Evolutionary conservation across 2,888 invertebrate species (phyloP), one percentile per base, ranked within the genome.

Genomic region (Ichneumoninae sp.): DNA sequence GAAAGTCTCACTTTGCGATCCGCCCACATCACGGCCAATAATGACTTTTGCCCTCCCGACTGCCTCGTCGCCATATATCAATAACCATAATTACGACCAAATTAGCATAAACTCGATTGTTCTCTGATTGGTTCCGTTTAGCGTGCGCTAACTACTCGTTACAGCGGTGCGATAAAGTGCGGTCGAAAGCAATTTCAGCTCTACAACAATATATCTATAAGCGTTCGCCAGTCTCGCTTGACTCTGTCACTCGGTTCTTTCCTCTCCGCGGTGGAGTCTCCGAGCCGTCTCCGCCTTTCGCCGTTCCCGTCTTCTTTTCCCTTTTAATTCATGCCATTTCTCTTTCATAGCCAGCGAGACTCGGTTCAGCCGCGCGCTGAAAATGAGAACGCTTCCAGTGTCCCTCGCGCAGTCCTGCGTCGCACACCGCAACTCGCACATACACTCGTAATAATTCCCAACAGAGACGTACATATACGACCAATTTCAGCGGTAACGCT

Each of bases 21-120:
- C 30, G 22, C 0, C 0, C 26, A 3, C 13, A 5, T 16, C 22
- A 16, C 3, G 4, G 10, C 13, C 60, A 26, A 13, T 60, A 30
- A 60, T 30, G 26, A 5, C 30, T 30, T 16, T 30, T 30, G 7
- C 22, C 30, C 60, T 16, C 16, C 13, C 60, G 3, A 60, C 60
- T 13, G n/a, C 26, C 26, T 1, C 57, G 4, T 13, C 26, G 57
- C 26, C 3, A 26, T 26, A 30, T 63, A 74, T 47, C 16, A 44
- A 3, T 19, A 33, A 33, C 40, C 40, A 40, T 22, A 22, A 10
- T 30, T 13, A 10, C 50, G n/a, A n/a, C 83, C 77, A 82, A 88
- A 90, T 89, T 85, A 90, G 84, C 84, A 73, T 87, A 80, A 78
- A 81, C 85, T 77, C 83, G 84, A 88, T 87, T 83, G 86, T 87